These are phyloP conservation scores for Camponotus floridanus DNA, from an alignment of 1,140 invertebrate species.

Conservation along the genomic window DNA sequence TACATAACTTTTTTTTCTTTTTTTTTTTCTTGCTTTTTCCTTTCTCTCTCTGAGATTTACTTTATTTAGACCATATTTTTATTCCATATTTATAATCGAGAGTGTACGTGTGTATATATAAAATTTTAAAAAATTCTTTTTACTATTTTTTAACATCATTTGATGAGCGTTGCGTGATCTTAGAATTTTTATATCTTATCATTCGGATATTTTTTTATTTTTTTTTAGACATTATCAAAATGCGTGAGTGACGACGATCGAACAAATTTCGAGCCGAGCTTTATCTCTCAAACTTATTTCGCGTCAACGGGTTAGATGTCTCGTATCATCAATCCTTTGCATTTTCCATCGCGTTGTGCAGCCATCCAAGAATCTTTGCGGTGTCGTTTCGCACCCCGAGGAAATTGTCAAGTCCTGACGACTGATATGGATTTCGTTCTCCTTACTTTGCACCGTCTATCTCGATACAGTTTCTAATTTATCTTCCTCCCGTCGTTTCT, in stretches of 20 bases:
- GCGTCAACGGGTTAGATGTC: slow-evolving; percentile 39
- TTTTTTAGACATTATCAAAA: not conserved
- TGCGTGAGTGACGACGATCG: not conserved
- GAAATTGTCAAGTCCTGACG: slow-evolving; percentile 55
- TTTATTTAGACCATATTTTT: not conserved
- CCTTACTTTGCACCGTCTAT: slow-evolving; percentile 3
- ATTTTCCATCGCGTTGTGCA: slow-evolving; percentile 40
- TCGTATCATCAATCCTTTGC: slow-evolving; percentile 52
- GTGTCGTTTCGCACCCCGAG: slow-evolving; percentile 34
- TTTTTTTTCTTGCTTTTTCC: not conserved
- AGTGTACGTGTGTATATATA: not conserved
- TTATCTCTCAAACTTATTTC: slow-evolving; percentile 46
- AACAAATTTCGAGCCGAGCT: slow-evolving; percentile 36
- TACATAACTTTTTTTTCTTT: slow-evolving; percentile 2
- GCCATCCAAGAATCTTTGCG: slow-evolving; percentile 21
- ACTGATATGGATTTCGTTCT: slow-evolving; percentile 60
- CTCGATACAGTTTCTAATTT: slow-evolving; percentile 66
- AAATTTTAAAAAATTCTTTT: not conserved
- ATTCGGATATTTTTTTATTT: not conserved
- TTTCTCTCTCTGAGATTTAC: not conserved
- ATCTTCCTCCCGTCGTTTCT: slow-evolving; percentile 46
- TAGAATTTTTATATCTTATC: not conserved
- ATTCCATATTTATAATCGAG: not conserved
- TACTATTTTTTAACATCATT: not conserved
- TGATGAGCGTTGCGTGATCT: not conserved